Base-by-base conservation (phyloP, 2,888 invertebrate genomes). In the Lasioglossum oenotherae region DNA sequence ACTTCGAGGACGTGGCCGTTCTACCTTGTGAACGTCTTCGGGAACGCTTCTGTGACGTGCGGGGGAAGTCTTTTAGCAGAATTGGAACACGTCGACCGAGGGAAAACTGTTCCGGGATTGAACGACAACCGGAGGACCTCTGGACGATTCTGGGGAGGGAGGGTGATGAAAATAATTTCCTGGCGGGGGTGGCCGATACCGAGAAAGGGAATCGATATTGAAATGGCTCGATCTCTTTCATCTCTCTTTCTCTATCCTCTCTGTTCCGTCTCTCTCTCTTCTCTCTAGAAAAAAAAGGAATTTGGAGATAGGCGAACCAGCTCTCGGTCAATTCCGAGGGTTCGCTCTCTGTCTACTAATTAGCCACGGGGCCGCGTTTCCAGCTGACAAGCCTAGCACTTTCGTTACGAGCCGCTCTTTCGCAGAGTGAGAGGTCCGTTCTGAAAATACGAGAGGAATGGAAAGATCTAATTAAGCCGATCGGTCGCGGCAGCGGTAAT, bases 381-480 rank as follows among this genome's bases (percentile, higher is more conserved):
- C 64, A n/a, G 35, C 46, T 71, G 77, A 35, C 73, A n/a, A 38
- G 74, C 49, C 74, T 75, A 80, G 76, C 73, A 78, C 80, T 82
- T 75, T 72, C 80, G 72, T 87, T 78, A 78, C 72, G 74, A 77
- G 41, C 78, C 81, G 69, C 73, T 53, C 73, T 53, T 74, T 41
- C 72, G 57, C 71, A 74, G 75, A 53, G 53, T 0, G 53, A n/a
- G 10, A 53, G 53, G 23, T 80, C 73, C 69, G 12, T 72, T 64
- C 27, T 1, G 79, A 71, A 78, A 80, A 60, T 46, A 79, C 27
- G 44, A 46, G 44, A 46, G 73, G 73, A 84, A 84, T 64, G 79
- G 72, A 78, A 77, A 80, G 81, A 85, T 69, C 82, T 81, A 88
- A 90, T 90, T 90, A 90, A 87, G 74, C 67, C 88, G 72, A 87